Conservation (phyloP, 2,113 vertebrate genomes). For the Neofelis nebulosa region DNA sequence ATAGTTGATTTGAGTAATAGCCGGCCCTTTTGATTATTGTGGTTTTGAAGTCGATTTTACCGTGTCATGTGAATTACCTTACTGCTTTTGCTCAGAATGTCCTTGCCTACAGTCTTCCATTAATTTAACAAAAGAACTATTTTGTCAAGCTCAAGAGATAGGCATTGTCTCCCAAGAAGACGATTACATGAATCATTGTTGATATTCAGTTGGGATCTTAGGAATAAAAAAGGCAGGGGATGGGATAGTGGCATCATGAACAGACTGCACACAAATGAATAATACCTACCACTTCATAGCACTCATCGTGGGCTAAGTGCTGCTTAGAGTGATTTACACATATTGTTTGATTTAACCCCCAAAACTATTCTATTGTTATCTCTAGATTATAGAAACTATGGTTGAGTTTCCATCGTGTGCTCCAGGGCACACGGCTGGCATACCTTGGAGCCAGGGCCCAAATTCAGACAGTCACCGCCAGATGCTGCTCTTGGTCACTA, state of each 20-base stretch:
- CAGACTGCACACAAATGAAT: background rate
- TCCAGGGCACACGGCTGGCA: background rate
- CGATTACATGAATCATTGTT: background rate
- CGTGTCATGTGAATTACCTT: background rate
- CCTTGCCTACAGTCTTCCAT: background rate
- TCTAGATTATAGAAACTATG: background rate
- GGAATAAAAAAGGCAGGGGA: background rate
- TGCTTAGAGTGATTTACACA: background rate
- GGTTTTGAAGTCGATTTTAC: slow-evolving; percentile 23
- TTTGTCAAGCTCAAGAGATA: background rate
- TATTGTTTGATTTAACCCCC: background rate
- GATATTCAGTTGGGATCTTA: background rate
- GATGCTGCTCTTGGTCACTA: background rate
- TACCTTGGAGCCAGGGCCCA: background rate
- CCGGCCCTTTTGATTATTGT: background rate
- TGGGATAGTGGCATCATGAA: background rate
- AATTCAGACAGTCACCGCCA: background rate
- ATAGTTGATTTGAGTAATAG: background rate
- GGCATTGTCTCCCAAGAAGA: background rate
- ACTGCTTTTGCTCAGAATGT: background rate
- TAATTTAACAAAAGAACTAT: background rate
- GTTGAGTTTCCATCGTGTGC: background rate
- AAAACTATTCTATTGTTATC: background rate
- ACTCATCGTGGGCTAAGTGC: background rate
- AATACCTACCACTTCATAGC: background rate